These are phyloP conservation scores for Anadara kagoshimensis DNA, from an alignment of 1,140 invertebrate species.

Conservation along the genomic window DNA sequence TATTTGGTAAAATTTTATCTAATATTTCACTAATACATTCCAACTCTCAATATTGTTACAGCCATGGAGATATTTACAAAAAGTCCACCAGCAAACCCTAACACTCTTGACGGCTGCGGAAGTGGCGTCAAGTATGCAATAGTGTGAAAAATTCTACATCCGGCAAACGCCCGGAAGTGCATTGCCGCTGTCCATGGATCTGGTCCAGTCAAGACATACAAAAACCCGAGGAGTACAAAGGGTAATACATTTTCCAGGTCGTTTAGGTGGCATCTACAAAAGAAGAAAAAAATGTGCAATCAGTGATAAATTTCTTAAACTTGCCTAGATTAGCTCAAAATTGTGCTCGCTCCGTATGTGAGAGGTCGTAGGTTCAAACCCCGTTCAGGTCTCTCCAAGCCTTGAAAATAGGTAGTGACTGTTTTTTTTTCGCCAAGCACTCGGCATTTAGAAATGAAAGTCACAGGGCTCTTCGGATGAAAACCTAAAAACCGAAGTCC, in stretches of 20 bases:
- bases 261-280: constrained; percentile 79
- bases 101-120: constrained; percentile 78
- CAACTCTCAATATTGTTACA: constrained; percentile 2
- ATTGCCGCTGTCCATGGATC: constrained; percentile 74
- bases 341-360: background rate
- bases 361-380: too few relatives aligned
- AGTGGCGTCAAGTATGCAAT: constrained; percentile 76
- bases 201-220: constrained; percentile 79
- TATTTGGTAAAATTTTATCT: too few relatives aligned
- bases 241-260: constrained; percentile 81
- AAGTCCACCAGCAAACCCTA: constrained; percentile 76
- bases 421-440: too few relatives aligned
- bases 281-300: constrained; percentile 15
- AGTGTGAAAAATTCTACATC: constrained; percentile 79
- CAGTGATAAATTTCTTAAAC: background rate
- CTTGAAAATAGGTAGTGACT: too few relatives aligned
- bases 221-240: constrained; percentile 77
- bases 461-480: too few relatives aligned
- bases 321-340: background rate
- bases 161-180: constrained; percentile 79
- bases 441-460: too few relatives aligned
- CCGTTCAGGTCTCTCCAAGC: background rate
- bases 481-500: too few relatives aligned
- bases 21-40: background rate
- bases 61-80: constrained; percentile 77